Evolutionary conservation across 2,888 invertebrate genomes (phyloP).

Genomic region (Dyspetes luteomarginatus): DNA sequence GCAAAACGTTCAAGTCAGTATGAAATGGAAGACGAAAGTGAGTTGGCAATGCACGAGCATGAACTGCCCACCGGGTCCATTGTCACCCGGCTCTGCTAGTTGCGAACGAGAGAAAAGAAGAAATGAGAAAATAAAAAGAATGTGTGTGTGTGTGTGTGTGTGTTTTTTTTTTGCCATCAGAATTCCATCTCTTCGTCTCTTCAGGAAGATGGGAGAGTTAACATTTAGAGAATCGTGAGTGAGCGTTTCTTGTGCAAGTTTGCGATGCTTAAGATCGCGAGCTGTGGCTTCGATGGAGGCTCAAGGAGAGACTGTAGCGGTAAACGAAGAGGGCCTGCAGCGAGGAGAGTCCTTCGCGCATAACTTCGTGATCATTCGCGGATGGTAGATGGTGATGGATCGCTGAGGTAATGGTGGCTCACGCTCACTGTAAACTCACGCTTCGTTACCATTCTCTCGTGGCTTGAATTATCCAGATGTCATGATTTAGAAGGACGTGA

Average conservation of each 20-base stretch:
- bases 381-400: constrained; percentile 75
- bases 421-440: constrained; percentile 68
- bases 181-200: background rate
- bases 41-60: constrained; percentile 51
- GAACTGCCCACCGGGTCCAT: constrained; percentile 53
- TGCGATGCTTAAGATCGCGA: constrained; percentile 32
- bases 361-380: constrained; percentile 75
- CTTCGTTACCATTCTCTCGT: constrained; percentile 75
- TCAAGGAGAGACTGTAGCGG: constrained; percentile 20
- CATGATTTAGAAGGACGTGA: constrained; percentile 30
- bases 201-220: constrained; percentile 29
- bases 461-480: constrained; percentile 53
- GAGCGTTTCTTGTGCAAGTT: constrained; percentile 17
- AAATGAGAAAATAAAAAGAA: constrained; percentile 18
- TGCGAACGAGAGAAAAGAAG: background rate
- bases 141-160: too few relatives aligned
- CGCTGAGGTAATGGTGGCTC: constrained; percentile 65
- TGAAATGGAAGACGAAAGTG: constrained; percentile 55
- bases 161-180: background rate
- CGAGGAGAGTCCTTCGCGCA: constrained; percentile 74
- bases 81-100: constrained; percentile 27
- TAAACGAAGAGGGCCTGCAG: constrained; percentile 30
- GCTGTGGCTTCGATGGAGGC: too few relatives aligned
- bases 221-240: constrained; percentile 56
- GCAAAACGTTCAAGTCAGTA: constrained; percentile 47